Percentiles rank a stretch among this genome's conserved stretches.
These are phyloP conservation scores for Aspidoscelis tigris DNA, from an alignment of 2,113 vertebrate genomes.

Conservation along the genomic window DNA sequence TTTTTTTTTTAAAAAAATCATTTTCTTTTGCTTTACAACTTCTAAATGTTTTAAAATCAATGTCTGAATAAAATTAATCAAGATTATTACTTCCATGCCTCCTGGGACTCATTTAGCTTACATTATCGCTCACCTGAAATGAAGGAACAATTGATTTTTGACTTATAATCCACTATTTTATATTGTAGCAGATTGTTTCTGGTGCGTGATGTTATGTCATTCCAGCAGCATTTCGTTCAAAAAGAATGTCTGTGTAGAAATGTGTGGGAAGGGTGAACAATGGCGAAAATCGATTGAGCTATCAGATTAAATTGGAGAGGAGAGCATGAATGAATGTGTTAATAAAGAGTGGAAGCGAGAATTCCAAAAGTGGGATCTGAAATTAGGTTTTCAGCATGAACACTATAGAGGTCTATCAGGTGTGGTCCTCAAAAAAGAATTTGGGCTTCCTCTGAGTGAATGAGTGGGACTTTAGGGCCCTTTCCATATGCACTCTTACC, in stretches of 20 bases:
- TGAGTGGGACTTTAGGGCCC: neutral
- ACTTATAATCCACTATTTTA: neutral
- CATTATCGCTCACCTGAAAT: neutral
- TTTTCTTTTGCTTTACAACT: neutral
- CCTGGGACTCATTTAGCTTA: neutral
- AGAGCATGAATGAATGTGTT: neutral
- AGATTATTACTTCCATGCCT: neutral
- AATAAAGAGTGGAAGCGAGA: neutral
- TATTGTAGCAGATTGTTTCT: neutral
- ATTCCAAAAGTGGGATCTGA: neutral
- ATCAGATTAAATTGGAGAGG: neutral
- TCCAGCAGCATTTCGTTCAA: neutral
- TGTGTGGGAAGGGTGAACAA: neutral
- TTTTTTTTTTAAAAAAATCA: conserved; percentile 1
- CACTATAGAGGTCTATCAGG: neutral
- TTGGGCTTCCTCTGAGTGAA: neutral
- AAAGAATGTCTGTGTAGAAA: neutral
- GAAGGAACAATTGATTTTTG: conserved; percentile 20
- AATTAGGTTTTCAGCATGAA: neutral
- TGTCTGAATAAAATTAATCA: conserved; percentile 6
- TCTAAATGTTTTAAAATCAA: conserved; percentile 5
- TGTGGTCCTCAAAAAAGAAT: neutral
- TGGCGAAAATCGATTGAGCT: neutral
- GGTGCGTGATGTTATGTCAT: neutral
- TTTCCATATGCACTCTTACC: neutral